These are phyloP conservation scores for Polylopha cassiicola DNA, from an alignment of 2,888 invertebrate genomes.

Conservation along the genomic window DNA sequence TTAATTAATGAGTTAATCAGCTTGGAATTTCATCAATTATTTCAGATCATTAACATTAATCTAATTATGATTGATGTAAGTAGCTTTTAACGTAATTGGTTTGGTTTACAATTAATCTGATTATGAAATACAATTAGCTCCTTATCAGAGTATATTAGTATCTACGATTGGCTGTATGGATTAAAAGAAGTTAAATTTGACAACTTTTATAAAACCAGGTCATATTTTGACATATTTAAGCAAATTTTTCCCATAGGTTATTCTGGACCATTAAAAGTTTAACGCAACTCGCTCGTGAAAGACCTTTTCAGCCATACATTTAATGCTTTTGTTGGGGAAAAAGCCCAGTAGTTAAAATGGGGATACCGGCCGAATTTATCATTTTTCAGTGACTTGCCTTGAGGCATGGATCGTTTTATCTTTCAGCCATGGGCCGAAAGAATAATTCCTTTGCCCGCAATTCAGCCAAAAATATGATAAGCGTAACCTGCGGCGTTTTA, in stretches of 20 bases:
- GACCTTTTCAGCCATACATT: constrained; percentile 21
- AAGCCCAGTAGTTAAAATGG: constrained; percentile 36
- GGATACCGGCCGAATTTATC: constrained; percentile 41
- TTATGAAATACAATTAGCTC: too few relatives aligned
- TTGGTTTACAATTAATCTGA: too few relatives aligned
- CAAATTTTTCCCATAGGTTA: constrained; percentile 13
- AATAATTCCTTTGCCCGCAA: constrained; percentile 37
- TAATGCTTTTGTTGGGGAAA: constrained; percentile 26
- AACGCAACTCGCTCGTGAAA: constrained; percentile 10
- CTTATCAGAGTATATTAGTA: too few relatives aligned
- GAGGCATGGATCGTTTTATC: constrained; percentile 40
- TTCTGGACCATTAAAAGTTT: constrained; percentile 19
- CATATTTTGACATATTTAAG: too few relatives aligned
- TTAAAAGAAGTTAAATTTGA: not conserved
- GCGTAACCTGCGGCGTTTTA: constrained; percentile 28
- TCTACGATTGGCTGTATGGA: too few relatives aligned
- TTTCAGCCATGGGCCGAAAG: constrained; percentile 28
- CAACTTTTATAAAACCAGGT: constrained; percentile 8
- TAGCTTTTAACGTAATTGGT: too few relatives aligned
- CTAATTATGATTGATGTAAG: too few relatives aligned
- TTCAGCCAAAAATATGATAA: constrained; percentile 34
- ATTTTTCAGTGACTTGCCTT: constrained; percentile 42
- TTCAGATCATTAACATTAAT: too few relatives aligned
- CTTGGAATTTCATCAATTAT: too few relatives aligned
- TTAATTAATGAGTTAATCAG: too few relatives aligned